Conservation (phyloP, 1,140 invertebrate species). For the Drosophila obscura region DNA sequence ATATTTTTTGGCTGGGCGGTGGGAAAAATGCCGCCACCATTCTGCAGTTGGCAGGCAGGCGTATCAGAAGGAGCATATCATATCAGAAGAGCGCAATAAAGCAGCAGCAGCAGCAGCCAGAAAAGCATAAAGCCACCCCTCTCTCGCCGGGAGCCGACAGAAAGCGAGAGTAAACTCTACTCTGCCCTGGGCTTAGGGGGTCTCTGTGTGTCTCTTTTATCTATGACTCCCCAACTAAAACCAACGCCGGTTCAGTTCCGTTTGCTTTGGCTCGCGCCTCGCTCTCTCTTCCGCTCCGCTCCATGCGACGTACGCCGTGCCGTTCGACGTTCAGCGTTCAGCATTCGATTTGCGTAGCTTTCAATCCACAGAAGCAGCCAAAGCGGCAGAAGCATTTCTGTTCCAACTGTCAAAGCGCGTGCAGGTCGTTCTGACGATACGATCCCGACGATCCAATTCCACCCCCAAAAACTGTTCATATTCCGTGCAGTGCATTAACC, state of each 20-base stretch:
- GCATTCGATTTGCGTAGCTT: conserved; percentile 24
- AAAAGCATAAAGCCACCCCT: neutral
- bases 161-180: conserved; percentile 16
- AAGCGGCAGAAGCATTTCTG: conserved; percentile 58
- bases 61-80: conserved; percentile 16
- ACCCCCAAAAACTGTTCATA: conserved; percentile 3
- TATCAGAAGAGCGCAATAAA: neutral
- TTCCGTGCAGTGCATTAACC: neutral
- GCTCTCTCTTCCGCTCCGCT: neutral
- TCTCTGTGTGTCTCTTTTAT: conserved; percentile 19
- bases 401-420: conserved; percentile 39
- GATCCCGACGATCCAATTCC: too few relatives aligned
- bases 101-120: neutral
- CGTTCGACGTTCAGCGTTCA: conserved; percentile 10
- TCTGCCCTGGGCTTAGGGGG: too few relatives aligned
- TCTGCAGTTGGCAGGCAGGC: conserved; percentile 55
- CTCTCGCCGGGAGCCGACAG: too few relatives aligned
- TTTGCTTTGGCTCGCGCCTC: conserved; percentile 12
- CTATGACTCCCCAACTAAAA: conserved; percentile 21
- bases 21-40: conserved; percentile 64
- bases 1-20: conserved; percentile 70
- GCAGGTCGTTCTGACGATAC: conserved; percentile 10
- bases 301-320: conserved; percentile 17
- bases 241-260: conserved; percentile 26
- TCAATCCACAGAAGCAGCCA: conserved; percentile 20